Evolutionary conservation across 2,113 vertebrate species (phyloP).

Genomic region (Rhineura floridana): DNA sequence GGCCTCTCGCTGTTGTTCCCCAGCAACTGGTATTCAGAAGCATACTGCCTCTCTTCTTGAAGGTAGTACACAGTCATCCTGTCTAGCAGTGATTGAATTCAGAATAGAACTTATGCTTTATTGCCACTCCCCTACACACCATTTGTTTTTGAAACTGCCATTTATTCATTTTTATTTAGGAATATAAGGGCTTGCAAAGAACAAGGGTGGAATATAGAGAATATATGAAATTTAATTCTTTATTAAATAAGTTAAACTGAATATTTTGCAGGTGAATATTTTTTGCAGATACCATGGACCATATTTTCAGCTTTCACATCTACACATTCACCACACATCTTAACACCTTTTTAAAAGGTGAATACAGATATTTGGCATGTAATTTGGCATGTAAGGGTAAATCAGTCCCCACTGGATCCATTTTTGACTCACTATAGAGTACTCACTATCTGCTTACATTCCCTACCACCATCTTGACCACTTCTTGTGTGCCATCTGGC

Average conservation of each 20-base stretch:
- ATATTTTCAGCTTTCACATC: background rate
- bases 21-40: no score
- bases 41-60: no score
- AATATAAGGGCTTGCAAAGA: background rate
- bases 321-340: background rate
- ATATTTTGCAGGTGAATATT: no score
- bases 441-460: background rate
- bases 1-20: no score
- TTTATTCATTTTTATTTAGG: conserved; percentile 12
- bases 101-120: background rate
- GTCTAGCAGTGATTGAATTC: no score
- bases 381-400: background rate
- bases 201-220: background rate
- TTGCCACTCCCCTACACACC: background rate
- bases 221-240: background rate
- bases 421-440: background rate
- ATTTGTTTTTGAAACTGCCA: background rate
- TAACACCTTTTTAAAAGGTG: no score
- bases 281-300: background rate
- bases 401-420: background rate
- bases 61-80: no score
- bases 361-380: background rate
- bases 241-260: background rate
- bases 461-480: background rate
- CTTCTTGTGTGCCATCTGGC: background rate